Evolutionary conservation across 1,140 invertebrate species (phyloP).

Genomic region (Solenopsis fugax): DNA sequence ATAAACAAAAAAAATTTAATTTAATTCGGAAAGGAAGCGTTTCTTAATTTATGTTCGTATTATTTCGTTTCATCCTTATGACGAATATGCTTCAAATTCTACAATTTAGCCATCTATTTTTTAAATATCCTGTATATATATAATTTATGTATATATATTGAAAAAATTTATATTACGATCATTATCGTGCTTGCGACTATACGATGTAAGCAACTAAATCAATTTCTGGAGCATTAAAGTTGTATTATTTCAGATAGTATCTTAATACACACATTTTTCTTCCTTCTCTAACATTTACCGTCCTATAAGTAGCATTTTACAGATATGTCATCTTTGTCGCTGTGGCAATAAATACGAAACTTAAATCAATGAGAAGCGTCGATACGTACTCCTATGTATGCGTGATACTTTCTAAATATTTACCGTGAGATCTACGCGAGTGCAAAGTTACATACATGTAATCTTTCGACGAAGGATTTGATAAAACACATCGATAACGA

Average conservation of each 20-base stretch:
- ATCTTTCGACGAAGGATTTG: constrained; percentile 75
- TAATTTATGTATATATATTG: background rate
- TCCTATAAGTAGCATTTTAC: constrained; percentile 38
- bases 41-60: background rate
- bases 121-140: background rate
- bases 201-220: constrained; percentile 16
- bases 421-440: constrained; percentile 75
- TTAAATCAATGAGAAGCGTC: constrained; percentile 56
- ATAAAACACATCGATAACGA: constrained; percentile 79
- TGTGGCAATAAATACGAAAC: constrained; percentile 41
- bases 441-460: constrained; percentile 81
- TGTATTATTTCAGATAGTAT: constrained; percentile 28
- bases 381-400: constrained; percentile 41
- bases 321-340: constrained; percentile 68
- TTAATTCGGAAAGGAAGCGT: background rate
- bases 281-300: constrained; percentile 49
- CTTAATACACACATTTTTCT: constrained; percentile 38
- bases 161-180: background rate
- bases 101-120: background rate
- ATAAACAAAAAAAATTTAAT: background rate
- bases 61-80: background rate
- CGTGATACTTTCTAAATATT: constrained; percentile 71
- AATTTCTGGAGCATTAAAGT: constrained; percentile 55
- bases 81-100: background rate
- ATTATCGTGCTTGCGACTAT: background rate